Base-by-base conservation (phyloP, 2,888 invertebrate genomes). In the Crocallis elinguaria region DNA sequence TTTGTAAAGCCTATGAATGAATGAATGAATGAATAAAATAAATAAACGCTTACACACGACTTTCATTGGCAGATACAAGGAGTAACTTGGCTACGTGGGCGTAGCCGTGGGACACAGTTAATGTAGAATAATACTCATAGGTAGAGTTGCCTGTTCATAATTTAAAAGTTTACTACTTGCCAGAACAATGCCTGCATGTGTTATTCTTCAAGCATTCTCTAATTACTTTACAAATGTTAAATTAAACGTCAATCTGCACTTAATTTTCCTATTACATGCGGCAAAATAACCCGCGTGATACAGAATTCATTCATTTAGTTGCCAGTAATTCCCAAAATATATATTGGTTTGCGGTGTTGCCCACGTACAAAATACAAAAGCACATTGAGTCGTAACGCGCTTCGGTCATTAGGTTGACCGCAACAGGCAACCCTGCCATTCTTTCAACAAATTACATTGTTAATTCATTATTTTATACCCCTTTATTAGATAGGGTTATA, bases 381-480 rank as follows among this genome's bases (percentile, higher is more conserved):
- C 38, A 67, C 71, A 71, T 65, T 66, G 71, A 67, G 63, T 61
- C 67, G 66, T 60, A 65, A 66, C 67, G 67, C 57, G 67, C 60
- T 67, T 57, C 53, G 70, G 69, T 70, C 77, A 70, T 77, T 77
- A 77, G 67, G 71, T 60, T 51, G 49, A 71, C 76, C 77, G 65
- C 77, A 61, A 57, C 60, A 62, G 53, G 51, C 70, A 64, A 57
- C 52, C 53, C 64, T 46, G 57, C 62, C 61, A 62, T 71, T 67
- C 65, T 69, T 71, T 67, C 54, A 46, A 69, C 69, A 75, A 79
- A 81, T 79, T 77, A 76, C 73, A 70, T 71, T 68, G 69, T 71
- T 73, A 66, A 75, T 77, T 75, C 69, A 74, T 77, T 73, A 71
- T 71, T 66, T 63, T 42, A 55, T 49, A 48, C 46, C 62, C 42